Percentiles rank a stretch among this genome's conserved stretches.
Conservation (phyloP, 2,888 invertebrate genomes). For the Caenorhabditis drosophilae region DNA sequence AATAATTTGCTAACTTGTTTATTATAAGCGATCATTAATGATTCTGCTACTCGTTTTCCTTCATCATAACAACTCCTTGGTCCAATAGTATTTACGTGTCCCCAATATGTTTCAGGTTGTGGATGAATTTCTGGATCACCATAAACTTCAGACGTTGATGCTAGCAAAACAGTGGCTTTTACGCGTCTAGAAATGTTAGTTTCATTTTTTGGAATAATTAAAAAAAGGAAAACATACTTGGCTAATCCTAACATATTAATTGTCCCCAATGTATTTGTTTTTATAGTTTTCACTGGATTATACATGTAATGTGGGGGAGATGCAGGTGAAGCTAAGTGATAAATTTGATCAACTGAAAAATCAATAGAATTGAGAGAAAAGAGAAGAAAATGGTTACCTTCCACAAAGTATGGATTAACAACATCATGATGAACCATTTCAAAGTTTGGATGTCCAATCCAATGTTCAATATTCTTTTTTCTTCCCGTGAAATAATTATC, state of each 20-base stretch:
- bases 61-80: conserved; percentile 95
- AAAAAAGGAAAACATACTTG: conserved; percentile 38
- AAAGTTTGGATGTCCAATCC: conserved; percentile 98
- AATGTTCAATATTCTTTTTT: conserved; percentile 95
- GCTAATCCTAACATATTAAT: conserved; percentile 72
- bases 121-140: conserved; percentile 96
- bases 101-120: conserved; percentile 92
- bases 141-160: conserved; percentile 98
- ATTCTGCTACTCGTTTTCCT: conserved; percentile 97
- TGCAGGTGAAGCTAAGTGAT: conserved; percentile 97
- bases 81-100: conserved; percentile 94
- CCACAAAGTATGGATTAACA: conserved; percentile 93
- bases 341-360: conserved; percentile 78
- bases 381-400: conserved; percentile 75
- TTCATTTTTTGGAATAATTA: neutral
- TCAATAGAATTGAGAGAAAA: too few species aligned
- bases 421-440: conserved; percentile 98
- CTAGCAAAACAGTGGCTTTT: conserved; percentile 75
- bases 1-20: conserved; percentile 75
- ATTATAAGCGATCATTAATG: conserved; percentile 91
- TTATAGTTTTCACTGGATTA: conserved; percentile 98
- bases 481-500: conserved; percentile 98
- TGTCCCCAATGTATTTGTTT: conserved; percentile 92
- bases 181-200: conserved; percentile 52
- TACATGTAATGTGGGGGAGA: conserved; percentile 99